Evolutionary conservation across 2,888 invertebrate species (phyloP).

Genomic region (Orthonevra nobilis): DNA sequence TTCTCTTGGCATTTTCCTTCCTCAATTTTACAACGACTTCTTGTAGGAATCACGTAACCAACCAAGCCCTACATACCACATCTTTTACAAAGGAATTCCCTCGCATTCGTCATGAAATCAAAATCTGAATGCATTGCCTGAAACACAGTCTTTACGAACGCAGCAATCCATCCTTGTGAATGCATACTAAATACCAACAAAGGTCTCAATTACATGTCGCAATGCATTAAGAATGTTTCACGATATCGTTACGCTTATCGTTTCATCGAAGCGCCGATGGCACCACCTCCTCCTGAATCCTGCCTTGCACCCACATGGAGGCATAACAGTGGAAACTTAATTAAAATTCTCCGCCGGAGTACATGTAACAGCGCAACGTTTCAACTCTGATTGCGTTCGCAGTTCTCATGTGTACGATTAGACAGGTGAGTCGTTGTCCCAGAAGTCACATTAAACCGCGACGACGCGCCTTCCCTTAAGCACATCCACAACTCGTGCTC

Average conservation of each 20-base stretch:
- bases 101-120: no score
- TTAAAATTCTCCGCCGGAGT: constrained; percentile 47
- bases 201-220: constrained; percentile 42
- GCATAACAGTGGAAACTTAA: constrained; percentile 46
- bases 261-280: background rate
- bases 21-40: no score
- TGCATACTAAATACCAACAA: no score
- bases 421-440: constrained; percentile 11
- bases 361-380: constrained; percentile 43
- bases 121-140: no score
- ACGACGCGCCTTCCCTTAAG: constrained; percentile 32
- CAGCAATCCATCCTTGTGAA: no score
- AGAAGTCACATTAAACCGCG: constrained; percentile 42
- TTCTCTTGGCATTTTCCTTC: no score
- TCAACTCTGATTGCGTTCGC: constrained; percentile 49
- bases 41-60: no score
- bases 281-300: background rate
- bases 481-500: constrained; percentile 49
- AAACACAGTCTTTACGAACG: no score
- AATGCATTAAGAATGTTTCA: constrained; percentile 27
- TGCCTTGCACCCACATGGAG: background rate
- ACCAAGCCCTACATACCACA: no score
- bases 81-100: no score
- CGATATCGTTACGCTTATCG: constrained; percentile 22
- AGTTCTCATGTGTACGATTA: constrained; percentile 37